Conservation (phyloP, 1,140 invertebrate genomes). For the Drosophila bipectinata region DNA sequence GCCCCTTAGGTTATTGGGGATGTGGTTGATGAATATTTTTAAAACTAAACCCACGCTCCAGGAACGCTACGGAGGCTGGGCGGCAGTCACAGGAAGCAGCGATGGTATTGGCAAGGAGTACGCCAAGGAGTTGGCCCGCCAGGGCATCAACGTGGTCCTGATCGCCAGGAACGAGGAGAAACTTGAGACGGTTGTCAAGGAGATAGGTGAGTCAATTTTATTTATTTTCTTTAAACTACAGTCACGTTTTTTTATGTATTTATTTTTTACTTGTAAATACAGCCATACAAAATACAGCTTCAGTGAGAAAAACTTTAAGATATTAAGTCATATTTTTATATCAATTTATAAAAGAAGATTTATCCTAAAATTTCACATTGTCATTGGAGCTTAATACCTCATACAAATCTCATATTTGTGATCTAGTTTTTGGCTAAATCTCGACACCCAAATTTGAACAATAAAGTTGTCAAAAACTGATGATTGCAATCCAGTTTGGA, state of each 20-base stretch:
- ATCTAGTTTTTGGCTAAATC: too few species aligned
- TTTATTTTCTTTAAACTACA: background rate
- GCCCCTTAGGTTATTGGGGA: conserved; percentile 38
- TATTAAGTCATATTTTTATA: too few species aligned
- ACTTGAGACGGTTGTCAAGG: conserved; percentile 88
- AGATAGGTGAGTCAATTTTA: conserved; percentile 88
- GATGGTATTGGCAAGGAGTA: conserved; percentile 97
- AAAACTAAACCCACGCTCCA: conserved; percentile 30
- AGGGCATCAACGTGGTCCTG: conserved; percentile 92
- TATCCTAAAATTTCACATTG: too few species aligned
- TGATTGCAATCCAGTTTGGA: background rate
- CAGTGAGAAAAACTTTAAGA: background rate
- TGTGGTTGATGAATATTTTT: background rate
- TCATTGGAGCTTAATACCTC: too few species aligned
- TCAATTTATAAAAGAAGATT: too few species aligned
- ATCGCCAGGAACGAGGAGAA: conserved; percentile 92
- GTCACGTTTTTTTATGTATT: background rate
- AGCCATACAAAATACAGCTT: too few species aligned
- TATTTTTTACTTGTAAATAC: background rate
- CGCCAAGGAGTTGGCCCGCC: conserved; percentile 91
- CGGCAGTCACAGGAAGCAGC: conserved; percentile 94
- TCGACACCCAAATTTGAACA: background rate
- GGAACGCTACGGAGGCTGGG: conserved; percentile 62
- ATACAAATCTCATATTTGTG: too few species aligned
- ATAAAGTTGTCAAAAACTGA: conserved; percentile 2